Conservation (phyloP, 2,113 vertebrate species). For the Amazona guildingii region DNA sequence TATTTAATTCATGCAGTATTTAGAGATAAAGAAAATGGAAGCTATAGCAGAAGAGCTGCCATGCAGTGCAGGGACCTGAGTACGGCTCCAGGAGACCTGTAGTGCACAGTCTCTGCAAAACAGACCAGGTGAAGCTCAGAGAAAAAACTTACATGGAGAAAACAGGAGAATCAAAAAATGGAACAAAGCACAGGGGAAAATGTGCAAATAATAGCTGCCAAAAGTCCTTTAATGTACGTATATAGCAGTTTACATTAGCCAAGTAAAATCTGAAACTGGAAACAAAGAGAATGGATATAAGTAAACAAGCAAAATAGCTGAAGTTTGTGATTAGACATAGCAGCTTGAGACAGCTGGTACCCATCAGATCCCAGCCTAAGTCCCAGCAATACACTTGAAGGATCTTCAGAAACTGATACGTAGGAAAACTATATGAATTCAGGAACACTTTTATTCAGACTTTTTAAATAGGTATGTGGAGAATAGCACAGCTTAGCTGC, state of each 20-base stretch:
- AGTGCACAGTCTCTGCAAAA: not conserved
- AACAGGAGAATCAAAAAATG: not conserved
- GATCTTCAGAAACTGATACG: not conserved
- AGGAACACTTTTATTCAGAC: not conserved
- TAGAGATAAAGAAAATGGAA: not conserved
- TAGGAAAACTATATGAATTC: not conserved
- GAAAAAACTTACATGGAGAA: not conserved
- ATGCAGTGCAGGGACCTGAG: not conserved
- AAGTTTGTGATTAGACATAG: not conserved
- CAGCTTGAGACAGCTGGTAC: not conserved
- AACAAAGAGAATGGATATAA: not conserved
- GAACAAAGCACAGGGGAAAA: not conserved
- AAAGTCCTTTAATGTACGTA: not conserved
- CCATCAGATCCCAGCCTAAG: not conserved
- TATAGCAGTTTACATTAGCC: not conserved
- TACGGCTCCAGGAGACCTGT: not conserved
- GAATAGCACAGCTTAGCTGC: not conserved
- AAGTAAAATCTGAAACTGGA: not conserved
- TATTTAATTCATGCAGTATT: not conserved
- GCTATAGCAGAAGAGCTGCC: not conserved
- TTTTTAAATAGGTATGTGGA: not conserved
- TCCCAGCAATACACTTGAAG: not conserved
- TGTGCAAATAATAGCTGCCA: not conserved
- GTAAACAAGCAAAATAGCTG: not conserved
- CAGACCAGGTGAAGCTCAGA: not conserved